These are phyloP conservation scores for Varecia variegata DNA, from an alignment of 2,797 vertebrate species.

Conservation along the genomic window DNA sequence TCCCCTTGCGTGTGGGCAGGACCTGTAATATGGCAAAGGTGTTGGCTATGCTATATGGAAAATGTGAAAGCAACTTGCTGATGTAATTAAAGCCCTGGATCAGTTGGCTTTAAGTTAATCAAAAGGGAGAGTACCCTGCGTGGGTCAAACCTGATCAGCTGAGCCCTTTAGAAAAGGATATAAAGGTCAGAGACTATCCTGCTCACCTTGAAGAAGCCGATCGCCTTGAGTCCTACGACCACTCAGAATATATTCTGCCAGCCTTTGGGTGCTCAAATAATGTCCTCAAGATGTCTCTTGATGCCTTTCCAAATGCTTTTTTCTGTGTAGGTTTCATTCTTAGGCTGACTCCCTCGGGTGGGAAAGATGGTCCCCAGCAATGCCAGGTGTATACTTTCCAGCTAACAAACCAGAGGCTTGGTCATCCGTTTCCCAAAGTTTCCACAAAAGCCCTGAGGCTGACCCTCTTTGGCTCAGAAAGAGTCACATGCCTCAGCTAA, in stretches of 20 bases:
- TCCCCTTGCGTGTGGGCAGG: background rate
- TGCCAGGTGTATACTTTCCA: background rate
- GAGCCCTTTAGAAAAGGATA: background rate
- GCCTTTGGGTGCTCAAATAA: background rate
- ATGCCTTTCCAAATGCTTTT: background rate
- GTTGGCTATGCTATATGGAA: background rate
- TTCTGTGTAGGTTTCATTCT: background rate
- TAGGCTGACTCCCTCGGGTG: background rate
- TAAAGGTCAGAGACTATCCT: background rate
- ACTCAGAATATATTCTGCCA: background rate
- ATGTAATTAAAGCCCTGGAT: background rate
- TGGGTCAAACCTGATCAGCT: background rate
- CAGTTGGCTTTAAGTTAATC: background rate
- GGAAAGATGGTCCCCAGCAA: background rate
- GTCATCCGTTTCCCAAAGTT: background rate
- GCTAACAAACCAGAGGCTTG: background rate
- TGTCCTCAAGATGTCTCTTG: background rate
- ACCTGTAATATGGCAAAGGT: background rate
- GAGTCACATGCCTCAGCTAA: background rate
- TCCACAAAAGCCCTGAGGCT: background rate
- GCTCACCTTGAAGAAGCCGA: background rate
- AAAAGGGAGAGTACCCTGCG: background rate
- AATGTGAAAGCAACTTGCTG: background rate
- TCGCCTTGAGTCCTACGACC: background rate
- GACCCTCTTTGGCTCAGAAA: background rate